phyloP scores from a whole-genome alignment of 1,140 invertebrate genomes.

The Leptinotarsa defecta region DNA sequence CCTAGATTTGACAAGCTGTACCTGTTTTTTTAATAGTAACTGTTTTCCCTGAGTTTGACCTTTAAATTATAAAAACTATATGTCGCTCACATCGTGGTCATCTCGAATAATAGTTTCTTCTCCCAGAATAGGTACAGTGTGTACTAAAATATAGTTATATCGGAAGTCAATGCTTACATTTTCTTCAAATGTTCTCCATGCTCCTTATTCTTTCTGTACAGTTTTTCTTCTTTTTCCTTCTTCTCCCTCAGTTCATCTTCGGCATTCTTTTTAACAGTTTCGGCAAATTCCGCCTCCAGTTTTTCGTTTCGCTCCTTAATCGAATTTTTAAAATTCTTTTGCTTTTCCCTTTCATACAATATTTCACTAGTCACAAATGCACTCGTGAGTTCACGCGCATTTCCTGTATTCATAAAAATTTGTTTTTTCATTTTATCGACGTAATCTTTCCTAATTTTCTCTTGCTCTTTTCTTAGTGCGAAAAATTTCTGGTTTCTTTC shows the following conservation, averaged over 20 bases:
- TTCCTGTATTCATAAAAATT: conserved; percentile 37
- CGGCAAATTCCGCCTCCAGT: conserved; percentile 32
- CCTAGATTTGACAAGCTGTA: too few species aligned
- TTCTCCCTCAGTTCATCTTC: conserved; percentile 34
- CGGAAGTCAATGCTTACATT: conserved; percentile 19
- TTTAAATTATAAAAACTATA: too few species aligned
- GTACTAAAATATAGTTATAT: too few species aligned
- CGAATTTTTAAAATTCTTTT: conserved; percentile 42
- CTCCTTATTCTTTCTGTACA: conserved; percentile 29
- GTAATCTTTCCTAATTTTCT: conserved; percentile 42
- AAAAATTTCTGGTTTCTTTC: conserved; percentile 40
- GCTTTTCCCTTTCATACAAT: conserved; percentile 43
- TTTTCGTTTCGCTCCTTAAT: conserved; percentile 41
- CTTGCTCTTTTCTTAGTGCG: conserved; percentile 44
- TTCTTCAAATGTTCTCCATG: conserved; percentile 31
- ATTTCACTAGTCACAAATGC: conserved; percentile 45
- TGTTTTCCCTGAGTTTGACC: too few species aligned
- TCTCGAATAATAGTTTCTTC: too few species aligned
- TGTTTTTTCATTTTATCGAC: conserved; percentile 42
- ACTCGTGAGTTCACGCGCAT: conserved; percentile 40
- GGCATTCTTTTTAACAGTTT: conserved; percentile 32
- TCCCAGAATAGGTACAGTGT: too few species aligned
- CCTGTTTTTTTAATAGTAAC: too few species aligned
- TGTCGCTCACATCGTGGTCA: too few species aligned
- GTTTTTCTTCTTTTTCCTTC: conserved; percentile 30